Percentiles rank a stretch among this genome's conserved stretches.
Evolutionary conservation across 2,113 vertebrate species (phyloP).

Genomic region (Cyprinus carpio): DNA sequence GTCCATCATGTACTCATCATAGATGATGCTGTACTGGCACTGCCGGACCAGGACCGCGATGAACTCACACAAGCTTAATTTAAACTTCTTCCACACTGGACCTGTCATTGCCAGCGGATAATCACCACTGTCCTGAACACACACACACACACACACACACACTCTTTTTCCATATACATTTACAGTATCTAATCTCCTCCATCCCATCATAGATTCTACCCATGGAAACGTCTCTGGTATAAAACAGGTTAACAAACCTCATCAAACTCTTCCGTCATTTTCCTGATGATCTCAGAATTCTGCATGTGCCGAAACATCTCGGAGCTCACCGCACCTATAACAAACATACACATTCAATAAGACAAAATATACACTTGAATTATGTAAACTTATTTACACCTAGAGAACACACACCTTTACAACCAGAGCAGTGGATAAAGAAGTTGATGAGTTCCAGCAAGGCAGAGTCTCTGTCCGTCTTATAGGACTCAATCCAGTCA

Average conservation of each 20-base stretch:
- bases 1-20: slow-evolving; percentile 99
- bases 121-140: slow-evolving; percentile 92
- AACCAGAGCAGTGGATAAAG: slow-evolving; percentile 99
- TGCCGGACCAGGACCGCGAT: slow-evolving; percentile 95
- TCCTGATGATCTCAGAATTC: slow-evolving; percentile 98
- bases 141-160: slow-evolving; percentile 22
- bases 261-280: slow-evolving; percentile 99
- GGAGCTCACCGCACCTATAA: slow-evolving; percentile 91
- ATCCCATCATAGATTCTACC: background rate
- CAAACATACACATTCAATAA: slow-evolving; percentile 39
- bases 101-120: slow-evolving; percentile 98
- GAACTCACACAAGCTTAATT: slow-evolving; percentile 98
- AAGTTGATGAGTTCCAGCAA: slow-evolving; percentile 99
- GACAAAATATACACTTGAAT: background rate
- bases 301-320: slow-evolving; percentile 99
- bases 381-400: background rate
- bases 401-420: slow-evolving; percentile 85
- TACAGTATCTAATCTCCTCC: background rate
- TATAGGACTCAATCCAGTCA: slow-evolving; percentile 99
- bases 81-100: slow-evolving; percentile 99
- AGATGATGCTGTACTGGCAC: slow-evolving; percentile 99
- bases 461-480: slow-evolving; percentile 93
- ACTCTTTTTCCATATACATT: background rate
- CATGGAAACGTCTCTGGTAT: background rate
- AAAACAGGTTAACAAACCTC: slow-evolving; percentile 78